A percentile compares a stretch with the other conserved stretches of the same genome.
Evolutionary conservation across 2,113 vertebrate species (phyloP).

Genomic region (Talpa occidentalis): DNA sequence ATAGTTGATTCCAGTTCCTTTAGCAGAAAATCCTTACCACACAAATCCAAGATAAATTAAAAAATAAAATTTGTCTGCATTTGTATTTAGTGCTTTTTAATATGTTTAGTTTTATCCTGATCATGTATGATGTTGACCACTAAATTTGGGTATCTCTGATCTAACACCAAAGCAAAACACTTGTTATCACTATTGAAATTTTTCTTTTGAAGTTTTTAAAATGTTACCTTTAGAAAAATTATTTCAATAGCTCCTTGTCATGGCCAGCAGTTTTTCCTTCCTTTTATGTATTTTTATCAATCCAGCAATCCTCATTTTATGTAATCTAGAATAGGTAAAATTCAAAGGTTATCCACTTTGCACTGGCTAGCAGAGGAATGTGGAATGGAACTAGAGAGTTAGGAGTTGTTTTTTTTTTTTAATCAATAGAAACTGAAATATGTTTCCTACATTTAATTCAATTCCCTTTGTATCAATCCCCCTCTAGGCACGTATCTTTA

Average conservation of each 20-base stretch:
- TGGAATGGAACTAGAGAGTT: not conserved
- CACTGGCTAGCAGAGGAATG: not conserved
- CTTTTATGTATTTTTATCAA: not conserved
- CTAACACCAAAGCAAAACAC: not conserved
- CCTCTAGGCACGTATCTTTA: not conserved
- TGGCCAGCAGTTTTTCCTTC: not conserved
- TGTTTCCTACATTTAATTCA: not conserved
- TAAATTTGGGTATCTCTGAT: not conserved
- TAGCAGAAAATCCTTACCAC: not conserved
- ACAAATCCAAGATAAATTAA: not conserved
- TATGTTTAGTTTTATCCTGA: not conserved
- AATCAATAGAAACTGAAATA: not conserved
- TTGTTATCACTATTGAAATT: slow-evolving; percentile 12
- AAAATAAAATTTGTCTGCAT: not conserved
- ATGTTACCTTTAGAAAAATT: not conserved
- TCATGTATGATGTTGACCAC: not conserved
- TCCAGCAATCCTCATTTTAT: not conserved
- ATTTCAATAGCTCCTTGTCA: not conserved
- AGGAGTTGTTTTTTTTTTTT: not conserved
- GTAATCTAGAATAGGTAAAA: not conserved
- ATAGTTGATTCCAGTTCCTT: not conserved
- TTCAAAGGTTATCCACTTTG: not conserved
- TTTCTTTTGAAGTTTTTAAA: slow-evolving; percentile 38
- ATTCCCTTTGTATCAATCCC: not conserved
- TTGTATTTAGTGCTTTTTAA: not conserved